Evolutionary conservation across 2,888 invertebrate genomes (phyloP).

Genomic region (Yponomeuta cagnagella): DNA sequence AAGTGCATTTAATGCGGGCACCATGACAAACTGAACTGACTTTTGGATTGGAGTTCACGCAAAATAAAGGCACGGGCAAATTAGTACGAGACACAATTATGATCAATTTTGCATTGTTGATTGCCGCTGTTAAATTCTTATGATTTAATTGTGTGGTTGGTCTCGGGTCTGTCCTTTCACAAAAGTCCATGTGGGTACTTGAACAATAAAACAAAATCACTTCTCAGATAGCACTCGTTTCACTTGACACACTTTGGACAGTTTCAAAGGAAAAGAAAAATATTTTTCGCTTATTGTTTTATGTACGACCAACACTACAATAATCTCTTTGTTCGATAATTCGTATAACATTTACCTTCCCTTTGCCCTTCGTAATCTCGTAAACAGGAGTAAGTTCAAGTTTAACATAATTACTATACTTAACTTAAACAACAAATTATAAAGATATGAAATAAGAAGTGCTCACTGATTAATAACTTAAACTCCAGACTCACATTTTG

Average conservation of each 20-base stretch:
- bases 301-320: background rate
- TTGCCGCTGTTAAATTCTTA: conserved; percentile 13
- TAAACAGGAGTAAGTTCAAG: background rate
- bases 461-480: background rate
- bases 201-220: conserved; percentile 55
- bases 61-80: conserved; percentile 2
- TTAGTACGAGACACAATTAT: conserved; percentile 3
- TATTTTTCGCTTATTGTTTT: conserved; percentile 1
- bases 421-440: background rate
- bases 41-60: conserved; percentile 15
- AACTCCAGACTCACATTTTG: no score
- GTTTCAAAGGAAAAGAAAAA: conserved; percentile 8
- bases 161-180: conserved; percentile 53
- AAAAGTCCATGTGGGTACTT: conserved; percentile 34
- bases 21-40: background rate
- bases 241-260: conserved; percentile 54
- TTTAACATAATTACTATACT: background rate
- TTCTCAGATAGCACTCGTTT: conserved; percentile 40
- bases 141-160: conserved; percentile 23
- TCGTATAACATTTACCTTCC: background rate
- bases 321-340: background rate
- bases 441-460: background rate
- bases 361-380: background rate
- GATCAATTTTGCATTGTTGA: conserved; percentile 7
- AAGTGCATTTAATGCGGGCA: background rate